phyloP scores from a whole-genome alignment of 2,797 vertebrate genomes.

The Bradypodion pumilum region DNA sequence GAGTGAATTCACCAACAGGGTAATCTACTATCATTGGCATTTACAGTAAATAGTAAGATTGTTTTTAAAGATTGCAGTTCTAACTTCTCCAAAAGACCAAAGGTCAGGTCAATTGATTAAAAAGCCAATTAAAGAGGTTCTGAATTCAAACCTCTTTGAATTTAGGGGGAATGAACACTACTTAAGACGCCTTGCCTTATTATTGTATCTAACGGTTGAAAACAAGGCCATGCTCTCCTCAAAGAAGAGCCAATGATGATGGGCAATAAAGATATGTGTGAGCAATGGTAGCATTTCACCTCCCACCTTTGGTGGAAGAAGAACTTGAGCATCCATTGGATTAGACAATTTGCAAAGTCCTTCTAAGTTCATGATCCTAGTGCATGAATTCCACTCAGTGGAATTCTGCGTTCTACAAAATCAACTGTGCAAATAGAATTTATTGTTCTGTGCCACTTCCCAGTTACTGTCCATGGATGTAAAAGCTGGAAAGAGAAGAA shows the following conservation, averaged over 20 bases:
- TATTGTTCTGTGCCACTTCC: neutral
- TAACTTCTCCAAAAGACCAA: too few relatives aligned
- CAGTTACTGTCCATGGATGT: too few relatives aligned
- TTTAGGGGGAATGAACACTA: too few relatives aligned
- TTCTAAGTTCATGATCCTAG: neutral
- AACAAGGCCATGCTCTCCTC: neutral
- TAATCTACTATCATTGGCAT: too few relatives aligned
- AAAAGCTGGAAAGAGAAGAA: too few relatives aligned
- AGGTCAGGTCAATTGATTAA: too few relatives aligned
- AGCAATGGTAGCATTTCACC: neutral
- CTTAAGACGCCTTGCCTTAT: too few relatives aligned
- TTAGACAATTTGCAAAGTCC: neutral
- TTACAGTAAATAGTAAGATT: too few relatives aligned
- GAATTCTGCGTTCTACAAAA: neutral
- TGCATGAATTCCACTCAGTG: neutral
- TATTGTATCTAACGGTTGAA: neutral
- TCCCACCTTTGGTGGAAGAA: neutral
- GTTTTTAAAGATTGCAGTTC: too few relatives aligned
- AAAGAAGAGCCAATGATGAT: neutral
- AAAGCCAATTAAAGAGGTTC: too few relatives aligned
- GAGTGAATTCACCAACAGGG: too few relatives aligned
- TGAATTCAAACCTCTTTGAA: too few relatives aligned
- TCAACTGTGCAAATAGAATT: neutral
- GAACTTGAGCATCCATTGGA: neutral
- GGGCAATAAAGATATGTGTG: neutral